Evolutionary conservation across 2,888 invertebrate genomes (phyloP), one percentile per base, ranked within the genome.

Genomic region (Proisotoma minuta): DNA sequence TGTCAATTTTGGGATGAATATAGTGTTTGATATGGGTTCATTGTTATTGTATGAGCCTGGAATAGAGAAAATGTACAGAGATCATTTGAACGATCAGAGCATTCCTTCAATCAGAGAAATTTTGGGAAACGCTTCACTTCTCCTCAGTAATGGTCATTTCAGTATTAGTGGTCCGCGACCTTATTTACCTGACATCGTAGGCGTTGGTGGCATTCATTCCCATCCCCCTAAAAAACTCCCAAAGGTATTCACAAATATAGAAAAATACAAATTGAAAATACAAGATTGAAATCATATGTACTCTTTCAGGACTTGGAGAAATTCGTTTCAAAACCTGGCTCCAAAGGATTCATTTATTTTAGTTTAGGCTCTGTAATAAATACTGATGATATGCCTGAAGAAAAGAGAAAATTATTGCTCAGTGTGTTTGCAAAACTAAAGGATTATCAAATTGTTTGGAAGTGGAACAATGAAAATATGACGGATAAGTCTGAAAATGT

Each of bases 311-410:
- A 80, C 15, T 76, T 82, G 69, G 78, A 81, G 72, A 74, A 75
- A 12, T 75, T 81, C 49, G 67, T 82, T 59, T 81, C 82, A 69
- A 78, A 77, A 27, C 18, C n/a, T 15, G 79, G 81, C 0, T 74
- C 75, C 18, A 79, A 82, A 59, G 83, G 82, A 15, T 79, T 83
- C 24, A 81, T 84, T 60, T 84, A 82, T 74, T 82, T 84, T 78
- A 82, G 82, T 67, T 82, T 84, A 72, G 84, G 84, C 10, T 84
- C 84, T 4, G 82, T 84, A 80, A 78, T 84, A 1, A 76, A 80
- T 23, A 81, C 82, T 34, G 83, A 83, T 75, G 81, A 81, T 0
- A 81, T 84, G 66, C 80, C 83, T 0, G 76, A 75, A 39, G 77
- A 79, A 20, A 80, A 77, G 66, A 73, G 82, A 50, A 76, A 78